Conservation (phyloP, 2,797 vertebrate genomes). For the Tokudaia tokunoshimensis region DNA sequence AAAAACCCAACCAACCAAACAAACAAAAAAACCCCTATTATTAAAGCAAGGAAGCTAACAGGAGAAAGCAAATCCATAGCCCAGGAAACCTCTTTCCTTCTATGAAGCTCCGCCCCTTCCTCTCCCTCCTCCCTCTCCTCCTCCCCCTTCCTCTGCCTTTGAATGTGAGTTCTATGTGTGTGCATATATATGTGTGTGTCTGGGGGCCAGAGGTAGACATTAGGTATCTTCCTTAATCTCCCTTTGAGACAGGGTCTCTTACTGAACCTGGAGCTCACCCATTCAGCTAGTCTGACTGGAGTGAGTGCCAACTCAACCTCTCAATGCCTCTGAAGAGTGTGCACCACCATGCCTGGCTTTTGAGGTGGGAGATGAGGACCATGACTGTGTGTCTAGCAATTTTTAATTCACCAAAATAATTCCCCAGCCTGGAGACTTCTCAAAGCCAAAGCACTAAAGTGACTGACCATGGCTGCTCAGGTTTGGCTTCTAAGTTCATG, state of each 20-base stretch:
- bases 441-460: conserved; percentile 78
- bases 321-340: not conserved
- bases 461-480: conserved; percentile 61
- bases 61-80: conserved; percentile 72
- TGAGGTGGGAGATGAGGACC: not conserved
- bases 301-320: too few relatives aligned
- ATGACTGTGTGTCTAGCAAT: not conserved
- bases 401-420: not conserved
- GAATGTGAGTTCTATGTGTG: not conserved
- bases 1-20: too few relatives aligned
- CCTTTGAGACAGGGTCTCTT: not conserved
- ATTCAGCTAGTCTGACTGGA: not conserved
- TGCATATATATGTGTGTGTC: too few relatives aligned
- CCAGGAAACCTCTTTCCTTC: conserved; percentile 60
- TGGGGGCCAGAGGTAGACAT: not conserved
- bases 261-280: not conserved
- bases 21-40: too few relatives aligned
- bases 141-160: not conserved
- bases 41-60: conserved; percentile 74
- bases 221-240: not conserved
- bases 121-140: not conserved
- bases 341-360: not conserved
- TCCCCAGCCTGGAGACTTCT: conserved; percentile 54
- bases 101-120: conserved; percentile 57
- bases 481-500: conserved; percentile 68